A percentile compares a stretch with the other conserved stretches of the same genome.
Conservation (phyloP, 2,888 invertebrate genomes). For the Andricus curvator region DNA sequence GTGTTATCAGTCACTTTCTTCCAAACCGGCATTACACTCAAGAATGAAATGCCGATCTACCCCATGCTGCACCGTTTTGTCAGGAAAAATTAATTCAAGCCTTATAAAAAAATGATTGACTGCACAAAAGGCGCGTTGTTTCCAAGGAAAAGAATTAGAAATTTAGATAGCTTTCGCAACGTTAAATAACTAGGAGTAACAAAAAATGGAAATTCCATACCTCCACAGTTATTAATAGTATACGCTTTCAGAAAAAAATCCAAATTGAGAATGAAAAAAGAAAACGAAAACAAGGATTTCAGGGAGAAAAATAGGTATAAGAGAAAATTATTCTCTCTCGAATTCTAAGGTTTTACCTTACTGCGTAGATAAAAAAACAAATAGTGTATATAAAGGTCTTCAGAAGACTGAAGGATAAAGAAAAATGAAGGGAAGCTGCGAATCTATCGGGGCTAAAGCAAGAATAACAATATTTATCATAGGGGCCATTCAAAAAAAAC, state of each 20-base stretch:
- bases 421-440: not conserved
- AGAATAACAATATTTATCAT: slow-evolving; percentile 53
- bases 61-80: slow-evolving; percentile 7
- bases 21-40: slow-evolving; percentile 40
- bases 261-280: not conserved
- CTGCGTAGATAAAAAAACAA: not conserved
- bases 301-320: not conserved
- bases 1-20: slow-evolving; percentile 55
- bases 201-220: not conserved
- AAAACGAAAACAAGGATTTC: too few species aligned
- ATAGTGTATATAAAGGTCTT: not conserved
- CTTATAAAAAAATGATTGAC: slow-evolving; percentile 11
- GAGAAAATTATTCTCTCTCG: not conserved
- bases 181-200: not conserved
- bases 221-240: not conserved
- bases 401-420: not conserved
- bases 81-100: slow-evolving; percentile 28
- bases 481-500: not conserved
- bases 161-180: too few species aligned
- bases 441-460: slow-evolving; percentile 38
- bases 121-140: slow-evolving; percentile 7
- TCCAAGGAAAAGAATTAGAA: slow-evolving; percentile 1
- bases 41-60: slow-evolving; percentile 46
- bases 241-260: not conserved
- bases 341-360: not conserved